Percentiles rank a stretch among this genome's conserved stretches.
Evolutionary conservation across 2,797 vertebrate genomes (phyloP).

Genomic region (Sparus aurata): DNA sequence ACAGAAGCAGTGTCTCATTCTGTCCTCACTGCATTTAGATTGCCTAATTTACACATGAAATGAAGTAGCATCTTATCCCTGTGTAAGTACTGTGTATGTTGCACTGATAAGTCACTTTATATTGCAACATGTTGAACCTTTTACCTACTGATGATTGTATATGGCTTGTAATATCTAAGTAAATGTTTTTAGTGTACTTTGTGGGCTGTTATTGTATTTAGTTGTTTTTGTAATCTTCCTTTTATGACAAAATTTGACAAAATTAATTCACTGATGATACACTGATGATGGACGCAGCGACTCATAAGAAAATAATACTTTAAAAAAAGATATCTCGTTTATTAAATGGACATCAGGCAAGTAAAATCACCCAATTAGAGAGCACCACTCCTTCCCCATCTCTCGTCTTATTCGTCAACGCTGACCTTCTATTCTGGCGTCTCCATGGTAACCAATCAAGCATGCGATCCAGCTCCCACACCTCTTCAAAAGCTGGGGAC

Average conservation of each 20-base stretch:
- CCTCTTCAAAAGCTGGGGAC: constrained; percentile 29
- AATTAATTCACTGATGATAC: background rate
- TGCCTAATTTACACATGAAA: constrained; percentile 78
- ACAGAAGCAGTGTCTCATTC: constrained; percentile 60
- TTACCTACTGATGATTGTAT: constrained; percentile 45
- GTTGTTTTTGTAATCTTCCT: constrained; percentile 13
- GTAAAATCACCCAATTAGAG: constrained; percentile 29
- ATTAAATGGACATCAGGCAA: background rate
- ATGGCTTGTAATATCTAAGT: constrained; percentile 27
- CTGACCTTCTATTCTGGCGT: constrained; percentile 21
- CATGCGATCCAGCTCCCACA: constrained; percentile 2
- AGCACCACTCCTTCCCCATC: background rate
- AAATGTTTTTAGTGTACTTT: constrained; percentile 23
- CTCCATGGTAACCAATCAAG: constrained; percentile 57
- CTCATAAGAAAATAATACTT: background rate
- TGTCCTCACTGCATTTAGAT: constrained; percentile 76
- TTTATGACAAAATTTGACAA: background rate
- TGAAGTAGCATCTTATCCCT: constrained; percentile 55
- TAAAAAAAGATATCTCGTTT: no score
- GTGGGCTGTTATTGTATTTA: constrained; percentile 11
- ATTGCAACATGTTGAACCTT: constrained; percentile 33
- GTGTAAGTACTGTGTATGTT: constrained; percentile 59
- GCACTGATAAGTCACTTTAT: constrained; percentile 55
- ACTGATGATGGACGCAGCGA: background rate
- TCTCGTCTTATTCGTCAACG: constrained; percentile 1